These are phyloP conservation scores for Tinamus major DNA, from an alignment of 2,797 vertebrate genomes.

Conservation along the genomic window DNA sequence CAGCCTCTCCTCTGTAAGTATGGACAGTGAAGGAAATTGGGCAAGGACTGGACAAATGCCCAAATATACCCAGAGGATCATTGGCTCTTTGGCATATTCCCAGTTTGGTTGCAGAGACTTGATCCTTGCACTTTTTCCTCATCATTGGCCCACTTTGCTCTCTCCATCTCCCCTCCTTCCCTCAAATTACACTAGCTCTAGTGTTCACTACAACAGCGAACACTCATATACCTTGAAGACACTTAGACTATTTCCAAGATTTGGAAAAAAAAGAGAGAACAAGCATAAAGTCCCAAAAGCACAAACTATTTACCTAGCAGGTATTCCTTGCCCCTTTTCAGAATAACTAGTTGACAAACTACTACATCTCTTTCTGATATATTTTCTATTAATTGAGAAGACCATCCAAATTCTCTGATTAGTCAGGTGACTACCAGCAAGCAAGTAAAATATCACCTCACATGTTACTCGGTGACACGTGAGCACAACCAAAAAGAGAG, in stretches of 20 bases:
- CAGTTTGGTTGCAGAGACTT: background rate
- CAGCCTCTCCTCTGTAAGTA: background rate
- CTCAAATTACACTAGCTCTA: background rate
- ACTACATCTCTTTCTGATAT: background rate
- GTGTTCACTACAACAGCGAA: background rate
- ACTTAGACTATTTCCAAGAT: background rate
- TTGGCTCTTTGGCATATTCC: background rate
- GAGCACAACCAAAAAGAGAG: background rate
- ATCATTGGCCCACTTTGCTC: background rate
- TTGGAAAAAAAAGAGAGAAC: background rate
- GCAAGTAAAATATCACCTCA: background rate
- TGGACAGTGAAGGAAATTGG: background rate
- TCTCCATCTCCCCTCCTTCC: background rate
- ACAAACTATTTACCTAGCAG: background rate
- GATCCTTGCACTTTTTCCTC: background rate
- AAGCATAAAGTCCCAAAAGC: background rate
- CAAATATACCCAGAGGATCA: background rate
- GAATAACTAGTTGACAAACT: background rate
- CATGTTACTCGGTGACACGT: background rate
- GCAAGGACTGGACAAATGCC: background rate
- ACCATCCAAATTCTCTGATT: background rate
- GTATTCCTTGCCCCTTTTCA: background rate
- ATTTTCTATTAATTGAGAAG: background rate
- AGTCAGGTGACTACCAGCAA: background rate
- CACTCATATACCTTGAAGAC: background rate